phyloP scores from a whole-genome alignment of 1,140 invertebrate genomes.

The Cepaea nemoralis region DNA sequence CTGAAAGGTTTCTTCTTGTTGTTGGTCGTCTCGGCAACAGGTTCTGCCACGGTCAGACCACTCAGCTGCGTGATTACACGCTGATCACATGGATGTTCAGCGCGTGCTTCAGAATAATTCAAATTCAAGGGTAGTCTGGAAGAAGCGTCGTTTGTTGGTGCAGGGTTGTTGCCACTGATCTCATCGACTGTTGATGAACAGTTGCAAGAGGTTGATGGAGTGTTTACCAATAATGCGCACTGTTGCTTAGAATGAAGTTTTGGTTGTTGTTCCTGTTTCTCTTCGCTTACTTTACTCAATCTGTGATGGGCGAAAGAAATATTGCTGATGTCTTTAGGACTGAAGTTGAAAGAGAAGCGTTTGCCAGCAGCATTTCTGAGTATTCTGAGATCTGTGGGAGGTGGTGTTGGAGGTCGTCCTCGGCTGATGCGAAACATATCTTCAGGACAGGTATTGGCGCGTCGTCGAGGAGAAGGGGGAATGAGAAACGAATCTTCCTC shows the following conservation, averaged over 20 bases:
- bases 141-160: neutral
- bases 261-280: neutral
- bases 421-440: conserved; percentile 28
- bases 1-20: neutral
- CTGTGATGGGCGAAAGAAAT: conserved; percentile 26
- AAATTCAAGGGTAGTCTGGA: neutral
- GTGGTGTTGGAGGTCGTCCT: conserved; percentile 29
- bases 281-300: conserved; percentile 29
- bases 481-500: neutral
- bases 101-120: neutral
- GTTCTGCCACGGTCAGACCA: neutral
- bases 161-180: neutral
- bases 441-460: conserved; percentile 36
- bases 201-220: neutral
- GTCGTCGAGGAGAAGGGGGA: conserved; percentile 19
- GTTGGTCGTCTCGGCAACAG: neutral
- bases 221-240: neutral
- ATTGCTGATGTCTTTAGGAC: conserved; percentile 19
- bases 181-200: neutral
- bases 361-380: conserved; percentile 12
- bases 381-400: conserved; percentile 11
- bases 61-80: neutral
- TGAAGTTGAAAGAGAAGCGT: conserved; percentile 32
- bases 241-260: neutral
- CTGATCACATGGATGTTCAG: neutral